phyloP scores from a whole-genome alignment of 2,113 vertebrate species.

The Melanerpes formicivorus region DNA sequence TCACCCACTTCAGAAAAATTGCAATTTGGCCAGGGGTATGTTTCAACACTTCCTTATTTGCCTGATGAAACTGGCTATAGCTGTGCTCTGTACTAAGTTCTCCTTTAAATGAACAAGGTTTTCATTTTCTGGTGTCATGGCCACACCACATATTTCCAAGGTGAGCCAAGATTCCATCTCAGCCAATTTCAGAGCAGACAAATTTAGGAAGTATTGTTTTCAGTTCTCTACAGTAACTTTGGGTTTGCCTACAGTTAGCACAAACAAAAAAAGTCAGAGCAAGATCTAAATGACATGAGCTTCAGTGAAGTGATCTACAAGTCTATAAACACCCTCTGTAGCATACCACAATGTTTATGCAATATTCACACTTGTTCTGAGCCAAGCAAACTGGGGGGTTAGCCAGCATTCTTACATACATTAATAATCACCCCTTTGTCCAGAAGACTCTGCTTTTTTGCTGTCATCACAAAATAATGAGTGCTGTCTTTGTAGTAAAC shows the following conservation, averaged over 20 bases:
- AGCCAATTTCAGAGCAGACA: not conserved
- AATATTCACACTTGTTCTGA: not conserved
- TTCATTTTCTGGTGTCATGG: not conserved
- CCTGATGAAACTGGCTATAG: not conserved
- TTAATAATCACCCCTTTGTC: conserved; percentile 95
- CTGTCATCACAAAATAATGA: conserved; percentile 99
- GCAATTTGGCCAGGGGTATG: not conserved
- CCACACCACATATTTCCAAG: not conserved
- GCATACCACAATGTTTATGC: not conserved
- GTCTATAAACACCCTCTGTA: not conserved
- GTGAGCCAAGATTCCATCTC: not conserved
- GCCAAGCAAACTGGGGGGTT: not conserved
- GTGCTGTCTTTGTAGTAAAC: conserved; percentile 98
- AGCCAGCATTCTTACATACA: conserved; percentile 74
- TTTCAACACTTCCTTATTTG: not conserved
- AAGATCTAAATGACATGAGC: not conserved
- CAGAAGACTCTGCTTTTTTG: conserved; percentile 96
- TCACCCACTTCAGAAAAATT: not conserved
- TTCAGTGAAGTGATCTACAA: not conserved
- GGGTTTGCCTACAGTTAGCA: not conserved
- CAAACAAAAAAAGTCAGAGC: not conserved
- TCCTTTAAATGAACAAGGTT: not conserved
- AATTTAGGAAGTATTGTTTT: not conserved
- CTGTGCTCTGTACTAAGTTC: not conserved
- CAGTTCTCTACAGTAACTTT: not conserved